Conservation (phyloP, 1,140 invertebrate species). For the Spodoptera litura region DNA sequence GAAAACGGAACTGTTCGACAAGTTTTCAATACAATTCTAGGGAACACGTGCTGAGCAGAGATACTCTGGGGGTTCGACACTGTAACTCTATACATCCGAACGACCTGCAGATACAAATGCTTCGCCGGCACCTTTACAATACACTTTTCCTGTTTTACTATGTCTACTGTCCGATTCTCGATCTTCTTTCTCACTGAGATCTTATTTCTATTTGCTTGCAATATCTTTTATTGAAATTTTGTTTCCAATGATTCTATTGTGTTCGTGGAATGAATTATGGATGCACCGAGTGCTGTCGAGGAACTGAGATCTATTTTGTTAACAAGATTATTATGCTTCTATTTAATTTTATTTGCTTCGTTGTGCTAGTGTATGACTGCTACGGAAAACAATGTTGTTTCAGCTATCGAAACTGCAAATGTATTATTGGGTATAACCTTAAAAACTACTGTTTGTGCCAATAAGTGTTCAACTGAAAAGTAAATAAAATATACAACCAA, state of each 20-base stretch:
- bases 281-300: neutral
- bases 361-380: too few species aligned
- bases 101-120: conserved; percentile 43
- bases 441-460: too few species aligned
- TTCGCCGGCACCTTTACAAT: conserved; percentile 33
- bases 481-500: neutral
- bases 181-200: conserved; percentile 22
- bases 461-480: too few species aligned
- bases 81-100: conserved; percentile 37
- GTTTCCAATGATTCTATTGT: conserved; percentile 10
- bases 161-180: conserved; percentile 41
- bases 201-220: conserved; percentile 44
- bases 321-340: neutral
- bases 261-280: neutral
- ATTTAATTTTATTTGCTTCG: neutral
- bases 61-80: conserved; percentile 35
- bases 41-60: conserved; percentile 18
- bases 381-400: too few species aligned
- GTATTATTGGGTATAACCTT: neutral
- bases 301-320: neutral
- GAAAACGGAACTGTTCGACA: conserved; percentile 29
- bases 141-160: conserved; percentile 46
- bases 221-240: conserved; percentile 43
- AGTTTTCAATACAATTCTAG: conserved; percentile 40
- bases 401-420: too few species aligned